phyloP scores from a whole-genome alignment of 1,140 invertebrate genomes.

The Limonius californicus region DNA sequence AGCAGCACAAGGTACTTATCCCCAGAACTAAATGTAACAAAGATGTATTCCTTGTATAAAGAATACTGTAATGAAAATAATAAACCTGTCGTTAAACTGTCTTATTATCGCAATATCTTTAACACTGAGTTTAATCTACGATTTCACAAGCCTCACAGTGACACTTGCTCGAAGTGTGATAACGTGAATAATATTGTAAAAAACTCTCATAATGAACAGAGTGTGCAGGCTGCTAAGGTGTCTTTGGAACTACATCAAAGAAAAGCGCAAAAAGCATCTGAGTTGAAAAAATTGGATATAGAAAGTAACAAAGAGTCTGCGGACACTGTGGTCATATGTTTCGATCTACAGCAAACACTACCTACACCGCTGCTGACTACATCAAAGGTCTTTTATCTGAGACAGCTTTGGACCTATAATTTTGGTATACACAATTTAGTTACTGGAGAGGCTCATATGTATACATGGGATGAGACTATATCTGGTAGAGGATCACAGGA shows the following conservation, averaged over 20 bases:
- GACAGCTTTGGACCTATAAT: neutral
- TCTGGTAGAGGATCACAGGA: neutral
- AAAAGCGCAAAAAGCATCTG: neutral
- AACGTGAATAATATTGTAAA: constrained; percentile 15
- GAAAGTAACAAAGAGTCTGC: neutral
- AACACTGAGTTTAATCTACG: constrained; percentile 17
- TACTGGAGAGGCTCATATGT: neutral
- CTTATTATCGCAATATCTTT: constrained; percentile 16
- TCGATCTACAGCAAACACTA: neutral
- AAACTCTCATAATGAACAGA: neutral
- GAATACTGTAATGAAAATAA: neutral
- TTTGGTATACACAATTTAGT: neutral
- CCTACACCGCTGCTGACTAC: neutral
- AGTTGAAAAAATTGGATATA: neutral
- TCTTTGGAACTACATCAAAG: neutral
- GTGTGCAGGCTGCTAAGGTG: neutral
- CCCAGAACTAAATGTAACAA: constrained; percentile 14
- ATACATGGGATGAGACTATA: neutral
- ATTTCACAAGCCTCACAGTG: constrained; percentile 18
- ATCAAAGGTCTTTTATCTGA: neutral
- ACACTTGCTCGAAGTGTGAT: constrained; percentile 18
- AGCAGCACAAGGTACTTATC: constrained; percentile 9
- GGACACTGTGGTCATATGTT: neutral
- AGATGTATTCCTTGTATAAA: constrained; percentile 20
- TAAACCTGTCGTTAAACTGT: constrained; percentile 1